Conservation (phyloP, 2,797 vertebrate species). For the Sebastiscus albofasciatus region DNA sequence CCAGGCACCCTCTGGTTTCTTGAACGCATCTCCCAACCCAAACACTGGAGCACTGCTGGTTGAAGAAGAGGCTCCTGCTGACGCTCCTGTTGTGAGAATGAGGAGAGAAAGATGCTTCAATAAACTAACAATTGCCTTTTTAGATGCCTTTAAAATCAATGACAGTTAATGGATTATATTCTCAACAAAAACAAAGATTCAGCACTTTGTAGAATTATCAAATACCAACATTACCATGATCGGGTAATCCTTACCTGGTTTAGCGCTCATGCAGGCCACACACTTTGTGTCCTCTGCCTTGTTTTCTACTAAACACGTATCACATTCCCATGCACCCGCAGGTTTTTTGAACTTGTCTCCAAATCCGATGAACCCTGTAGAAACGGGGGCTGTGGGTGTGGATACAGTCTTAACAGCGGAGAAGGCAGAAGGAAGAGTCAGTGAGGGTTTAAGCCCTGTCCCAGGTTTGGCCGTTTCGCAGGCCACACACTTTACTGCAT, state of each 20-base stretch:
- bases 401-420: conserved; percentile 77
- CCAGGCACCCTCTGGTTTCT: conserved; percentile 93
- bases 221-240: neutral
- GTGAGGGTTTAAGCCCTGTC: conserved; percentile 89
- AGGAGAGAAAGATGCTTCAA: neutral
- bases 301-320: conserved; percentile 89
- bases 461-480: conserved; percentile 96
- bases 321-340: conserved; percentile 92
- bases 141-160: neutral
- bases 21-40: conserved; percentile 91
- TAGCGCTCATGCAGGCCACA: conserved; percentile 89
- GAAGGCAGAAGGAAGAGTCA: conserved; percentile 82
- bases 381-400: conserved; percentile 70
- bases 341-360: conserved; percentile 94
- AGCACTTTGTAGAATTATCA: neutral
- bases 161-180: neutral
- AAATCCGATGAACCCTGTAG: conserved; percentile 84
- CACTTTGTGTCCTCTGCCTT: conserved; percentile 91
- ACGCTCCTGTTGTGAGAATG: conserved; percentile 22
- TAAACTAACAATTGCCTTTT: neutral
- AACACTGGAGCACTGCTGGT: conserved; percentile 74
- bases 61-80: conserved; percentile 50
- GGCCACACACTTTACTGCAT: conserved; percentile 93
- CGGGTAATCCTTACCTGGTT: conserved; percentile 85
- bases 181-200: neutral